Base-by-base conservation (phyloP, 1,140 invertebrate species). In the Monochamus saltuarius region DNA sequence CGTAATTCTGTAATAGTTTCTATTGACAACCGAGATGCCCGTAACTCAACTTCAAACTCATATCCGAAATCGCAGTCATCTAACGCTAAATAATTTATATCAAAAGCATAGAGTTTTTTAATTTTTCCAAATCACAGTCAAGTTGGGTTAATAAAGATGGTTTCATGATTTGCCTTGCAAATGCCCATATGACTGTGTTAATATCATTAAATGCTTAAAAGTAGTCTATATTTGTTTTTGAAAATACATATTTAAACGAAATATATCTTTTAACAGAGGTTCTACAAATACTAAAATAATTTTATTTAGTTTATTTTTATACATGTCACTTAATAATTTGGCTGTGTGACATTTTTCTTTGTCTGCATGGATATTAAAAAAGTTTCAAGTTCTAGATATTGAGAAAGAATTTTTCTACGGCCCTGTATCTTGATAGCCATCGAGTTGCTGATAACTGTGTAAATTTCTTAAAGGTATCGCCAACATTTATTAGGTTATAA, bases 41-140 rank as follows among this genome's bases (percentile, higher is more conserved):
- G 3, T 34, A 56, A 47, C 45, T 56, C 54, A 14, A 14, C 13
- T 3, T 45, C 8, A 47, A 56, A 56, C 11, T 17, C 9, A 47
- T 47, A 56, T n/a, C 45, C 56, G 38, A 58, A 51, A 39, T 58
- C 56, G 49, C 45, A 58, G 13, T 49, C 10, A 17, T 51, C 35
- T 19, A 58, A 17, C 2, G 19, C 16, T 51, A 58, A 58, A 51
- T 17, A 58, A 51, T 58, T 49, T 7, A 34, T 14, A 36, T 58
- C 16, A 58, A 37, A 51, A 37, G 2, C 6, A 50, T 3, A 22
- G 56, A 50, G 16, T 58, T 51, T 9, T 39, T 51, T 35, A 50
- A 51, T 29, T 9, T 17, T 39, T 58, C 56, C 7, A 58, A 9
- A 14, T 58, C 19, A 36, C 35, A 47, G 4, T 49, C 35, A 17